These are phyloP conservation scores for Coranthus polyacanthus DNA, from an alignment of 2,797 vertebrate genomes.

Conservation along the genomic window DNA sequence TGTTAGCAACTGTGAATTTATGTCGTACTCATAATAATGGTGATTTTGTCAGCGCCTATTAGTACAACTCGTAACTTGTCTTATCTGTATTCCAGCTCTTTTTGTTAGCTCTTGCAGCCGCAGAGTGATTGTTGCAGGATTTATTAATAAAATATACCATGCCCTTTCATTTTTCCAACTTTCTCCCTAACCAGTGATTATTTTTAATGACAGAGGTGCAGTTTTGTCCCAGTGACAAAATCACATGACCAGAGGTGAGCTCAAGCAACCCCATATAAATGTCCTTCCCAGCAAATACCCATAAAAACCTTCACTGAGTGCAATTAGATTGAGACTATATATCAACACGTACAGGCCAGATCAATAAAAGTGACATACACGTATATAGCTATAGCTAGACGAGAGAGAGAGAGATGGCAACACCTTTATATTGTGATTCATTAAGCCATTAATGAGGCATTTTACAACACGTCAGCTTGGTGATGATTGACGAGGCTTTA, in stretches of 20 bases:
- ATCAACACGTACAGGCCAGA: conserved; percentile 77
- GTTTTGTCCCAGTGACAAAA: conserved; percentile 58
- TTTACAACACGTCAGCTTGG: conserved; percentile 74
- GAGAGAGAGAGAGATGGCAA: conserved; percentile 52
- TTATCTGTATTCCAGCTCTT: conserved; percentile 49
- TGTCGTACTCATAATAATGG: conserved; percentile 33
- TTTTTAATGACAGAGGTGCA: conserved; percentile 67
- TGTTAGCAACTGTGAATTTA: conserved; percentile 28
- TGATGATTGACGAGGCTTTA: conserved; percentile 77
- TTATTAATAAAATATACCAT: conserved; percentile 64
- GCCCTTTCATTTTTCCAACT: conserved; percentile 35
- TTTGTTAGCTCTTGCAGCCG: conserved; percentile 29
- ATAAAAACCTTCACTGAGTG: conserved; percentile 80
- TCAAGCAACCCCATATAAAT: conserved; percentile 71
- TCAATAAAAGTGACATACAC: conserved; percentile 82
- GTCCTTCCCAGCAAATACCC: conserved; percentile 71
- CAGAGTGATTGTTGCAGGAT: conserved; percentile 43
- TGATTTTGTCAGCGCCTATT: conserved; percentile 33
- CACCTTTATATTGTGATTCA: conserved; percentile 82
- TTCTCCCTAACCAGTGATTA: conserved; percentile 62
- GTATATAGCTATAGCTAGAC: conserved; percentile 56
- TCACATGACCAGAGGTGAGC: conserved; percentile 57
- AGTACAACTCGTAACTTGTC: conserved; percentile 29
- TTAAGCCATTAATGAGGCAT: conserved; percentile 86
- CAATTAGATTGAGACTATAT: conserved; percentile 83